Base-by-base conservation (phyloP, 2,888 invertebrate species). In the Folsomia candida region DNA sequence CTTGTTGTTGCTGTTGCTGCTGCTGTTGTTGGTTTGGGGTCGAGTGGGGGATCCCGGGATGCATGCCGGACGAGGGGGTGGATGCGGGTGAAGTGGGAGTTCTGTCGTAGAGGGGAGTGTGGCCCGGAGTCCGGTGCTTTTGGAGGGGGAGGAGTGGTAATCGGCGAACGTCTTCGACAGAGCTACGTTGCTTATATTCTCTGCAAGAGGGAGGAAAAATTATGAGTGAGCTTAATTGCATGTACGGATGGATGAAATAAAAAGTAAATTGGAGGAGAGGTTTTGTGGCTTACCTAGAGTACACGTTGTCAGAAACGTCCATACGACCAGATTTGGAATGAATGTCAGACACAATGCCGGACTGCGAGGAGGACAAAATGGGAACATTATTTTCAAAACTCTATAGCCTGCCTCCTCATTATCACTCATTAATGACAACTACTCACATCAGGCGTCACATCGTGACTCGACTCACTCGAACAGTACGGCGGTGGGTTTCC, bases 401-500 rank as follows among this genome's bases (percentile, higher is more conserved):
- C 18, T 11, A 51, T 51, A 51, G 37, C 69, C 69, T 54, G 69
- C 71, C 27, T 71, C 63, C 20, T 69, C 74, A 63, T 74, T 74
- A 6, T 74, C 76, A 4, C 72, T 72, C 29, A 74, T 74, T n/a
- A n/a, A n/a, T n/a, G n/a, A n/a, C n/a, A n/a, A n/a, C n/a, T n/a
- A n/a, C n/a, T n/a, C n/a, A n/a, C n/a, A n/a, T n/a, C n/a, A 54
- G 80, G 80, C 59, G 80, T 80, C 51, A 80, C 80, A 72, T 80
- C 80, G 70, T 80, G 80, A 75, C 79, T 79, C 28, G 79, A 79
- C 71, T 79, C 79, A 72, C 80, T 80, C 71, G 79, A 79, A 72
- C 79, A 80, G 64, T 79, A 79, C 18, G 79, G 80, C 58, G 80
- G 80, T 54, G 79, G 79, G 60, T 79, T 79, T 58, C 76, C 78